phyloP scores from a whole-genome alignment of 2,888 invertebrate genomes.

The Rhagonycha lutea region DNA sequence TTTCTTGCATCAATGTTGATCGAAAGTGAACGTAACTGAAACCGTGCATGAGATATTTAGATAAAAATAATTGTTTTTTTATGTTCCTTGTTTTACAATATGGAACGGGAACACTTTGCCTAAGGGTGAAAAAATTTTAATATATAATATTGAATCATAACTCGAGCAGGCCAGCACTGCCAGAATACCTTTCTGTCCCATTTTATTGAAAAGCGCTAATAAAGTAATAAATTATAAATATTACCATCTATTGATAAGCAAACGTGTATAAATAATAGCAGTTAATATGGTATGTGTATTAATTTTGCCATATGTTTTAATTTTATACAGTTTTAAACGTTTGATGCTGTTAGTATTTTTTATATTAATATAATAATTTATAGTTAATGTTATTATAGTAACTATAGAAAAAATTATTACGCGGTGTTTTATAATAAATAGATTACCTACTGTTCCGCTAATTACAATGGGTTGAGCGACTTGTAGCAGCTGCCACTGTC shows the following conservation, averaged over 20 bases:
- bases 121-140: too few relatives aligned
- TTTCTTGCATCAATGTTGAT: too few relatives aligned
- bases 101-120: too few relatives aligned
- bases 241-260: background rate
- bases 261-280: too few relatives aligned
- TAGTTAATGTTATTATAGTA: background rate
- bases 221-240: background rate
- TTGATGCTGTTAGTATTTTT: background rate
- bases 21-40: too few relatives aligned
- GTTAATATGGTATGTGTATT: background rate
- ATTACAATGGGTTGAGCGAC: background rate
- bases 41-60: too few relatives aligned
- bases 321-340: background rate
- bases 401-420: background rate
- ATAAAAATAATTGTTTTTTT: too few relatives aligned
- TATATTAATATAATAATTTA: background rate
- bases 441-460: conserved; percentile 10
- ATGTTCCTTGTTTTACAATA: too few relatives aligned
- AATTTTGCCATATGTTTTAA: conserved; percentile 4
- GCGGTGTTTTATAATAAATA: background rate
- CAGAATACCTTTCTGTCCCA: background rate
- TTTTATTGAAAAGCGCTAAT: background rate
- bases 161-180: background rate
- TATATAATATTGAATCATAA: background rate
- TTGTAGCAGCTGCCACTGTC: background rate